Evolutionary conservation across 2,888 invertebrate species (phyloP).

Genomic region (Sinopyrophorus schimmeli): DNA sequence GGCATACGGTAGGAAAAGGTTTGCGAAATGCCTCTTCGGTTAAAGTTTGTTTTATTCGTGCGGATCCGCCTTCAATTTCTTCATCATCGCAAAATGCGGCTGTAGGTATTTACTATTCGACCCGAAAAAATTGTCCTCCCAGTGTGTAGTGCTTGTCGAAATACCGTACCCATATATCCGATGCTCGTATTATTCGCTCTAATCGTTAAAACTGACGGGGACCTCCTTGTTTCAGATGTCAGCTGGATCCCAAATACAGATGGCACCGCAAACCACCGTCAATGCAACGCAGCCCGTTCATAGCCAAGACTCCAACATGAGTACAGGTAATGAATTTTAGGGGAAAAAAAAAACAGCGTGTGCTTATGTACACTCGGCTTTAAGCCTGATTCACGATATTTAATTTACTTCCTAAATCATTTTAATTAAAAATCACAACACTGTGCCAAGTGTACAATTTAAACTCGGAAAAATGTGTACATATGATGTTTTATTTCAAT

Average conservation of each 20-base stretch:
- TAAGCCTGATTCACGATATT: too few relatives aligned
- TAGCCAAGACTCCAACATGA: slow-evolving; percentile 98
- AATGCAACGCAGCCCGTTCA: slow-evolving; percentile 81
- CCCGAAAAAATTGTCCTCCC: slow-evolving; percentile 42
- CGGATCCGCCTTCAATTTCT: slow-evolving; percentile 39
- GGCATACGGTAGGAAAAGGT: slow-evolving; percentile 1
- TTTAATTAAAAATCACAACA: too few relatives aligned
- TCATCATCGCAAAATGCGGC: slow-evolving; percentile 39
- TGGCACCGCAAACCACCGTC: slow-evolving; percentile 93
- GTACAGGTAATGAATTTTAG: slow-evolving; percentile 74
- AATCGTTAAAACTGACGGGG: slow-evolving; percentile 22
- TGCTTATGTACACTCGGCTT: too few relatives aligned
- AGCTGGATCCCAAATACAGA: slow-evolving; percentile 96
- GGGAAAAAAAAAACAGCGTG: too few relatives aligned
- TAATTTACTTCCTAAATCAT: too few relatives aligned
- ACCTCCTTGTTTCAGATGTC: slow-evolving; percentile 74
- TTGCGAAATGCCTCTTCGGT: slow-evolving; percentile 13
- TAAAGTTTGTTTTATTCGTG: slow-evolving; percentile 27
- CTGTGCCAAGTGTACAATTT: too few relatives aligned
- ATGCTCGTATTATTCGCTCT: slow-evolving; percentile 18
- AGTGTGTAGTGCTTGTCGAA: slow-evolving; percentile 15
- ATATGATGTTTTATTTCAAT: too few relatives aligned
- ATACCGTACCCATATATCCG: too few relatives aligned
- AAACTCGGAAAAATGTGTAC: too few relatives aligned
- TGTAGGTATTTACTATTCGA: slow-evolving; percentile 42